These are phyloP conservation scores for Telenomus remus DNA, from an alignment of 1,140 invertebrate species.

Conservation along the genomic window DNA sequence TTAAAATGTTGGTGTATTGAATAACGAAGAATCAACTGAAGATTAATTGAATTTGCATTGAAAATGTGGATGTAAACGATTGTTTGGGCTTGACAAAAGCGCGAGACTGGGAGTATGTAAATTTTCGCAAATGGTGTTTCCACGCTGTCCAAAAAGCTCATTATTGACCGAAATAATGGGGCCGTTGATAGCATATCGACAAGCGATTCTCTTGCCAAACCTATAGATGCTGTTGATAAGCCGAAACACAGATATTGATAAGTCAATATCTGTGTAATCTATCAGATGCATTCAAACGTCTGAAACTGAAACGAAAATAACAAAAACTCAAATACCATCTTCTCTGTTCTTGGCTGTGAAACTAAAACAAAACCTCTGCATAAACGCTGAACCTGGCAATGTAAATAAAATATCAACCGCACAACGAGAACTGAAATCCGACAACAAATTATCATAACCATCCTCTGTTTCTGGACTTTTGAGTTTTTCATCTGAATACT, in stretches of 20 bases:
- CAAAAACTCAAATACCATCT: too few relatives aligned
- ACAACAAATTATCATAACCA: too few relatives aligned
- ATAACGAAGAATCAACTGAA: too few relatives aligned
- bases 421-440: too few relatives aligned
- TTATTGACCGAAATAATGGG: conserved; percentile 38
- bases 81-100: conserved; percentile 31
- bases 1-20: too few relatives aligned
- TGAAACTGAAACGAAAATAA: background rate
- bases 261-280: conserved; percentile 29
- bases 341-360: too few relatives aligned
- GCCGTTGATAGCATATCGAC: conserved; percentile 41
- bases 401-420: too few relatives aligned
- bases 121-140: conserved; percentile 24
- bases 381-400: too few relatives aligned
- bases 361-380: too few relatives aligned
- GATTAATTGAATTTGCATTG: background rate
- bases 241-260: too few relatives aligned
- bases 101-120: conserved; percentile 44
- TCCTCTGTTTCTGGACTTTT: background rate
- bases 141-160: conserved; percentile 33
- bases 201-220: conserved; percentile 9
- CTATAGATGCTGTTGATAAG: conserved; percentile 39
- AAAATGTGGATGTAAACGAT: conserved; percentile 14
- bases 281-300: conserved; percentile 13
- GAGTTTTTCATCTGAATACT: too few relatives aligned